Evolutionary conservation across 2,113 vertebrate species (phyloP), one percentile per base, ranked within the genome.

Genomic region (Rhagologus leucostigma): DNA sequence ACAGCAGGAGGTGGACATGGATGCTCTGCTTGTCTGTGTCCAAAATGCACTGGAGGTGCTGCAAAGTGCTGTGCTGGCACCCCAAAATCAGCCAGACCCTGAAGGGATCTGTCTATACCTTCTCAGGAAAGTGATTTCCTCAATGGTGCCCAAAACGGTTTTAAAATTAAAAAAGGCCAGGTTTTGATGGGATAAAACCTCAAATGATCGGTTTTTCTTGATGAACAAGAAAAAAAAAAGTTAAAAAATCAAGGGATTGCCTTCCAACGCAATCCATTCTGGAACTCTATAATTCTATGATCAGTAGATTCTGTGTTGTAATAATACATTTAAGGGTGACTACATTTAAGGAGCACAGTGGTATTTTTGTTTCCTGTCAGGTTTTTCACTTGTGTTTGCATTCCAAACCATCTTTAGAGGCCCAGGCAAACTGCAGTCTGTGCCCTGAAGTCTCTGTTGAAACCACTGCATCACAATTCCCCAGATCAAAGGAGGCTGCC

Each of bases 1-100:
- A 2, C 29, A 41, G 39, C 33, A 20, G 16, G 27, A n/a, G 27
- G 12, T 20, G 35, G 46, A 2, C 1, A 1, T 1, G 13, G 35
- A 13, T 77, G 37, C 39, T 77, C 7, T 80, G 8, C 9, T n/a
- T 89, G 30, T 23, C 29, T 42, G 23, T n/a, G 27, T n/a, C 16
- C 11, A 1, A 46, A 35, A 35, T 16, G 39, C 30, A 22, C 26
- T 73, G 35, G 41, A 37, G 41, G 8, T 73, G 49, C 49, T 52
- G n/a, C 23, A 44, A 30, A 23, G 32, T 8, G 27, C 37, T 82
- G 21, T 19, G 32, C 47, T 68, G 53, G 32, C 19, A 27, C 24
- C 35, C 49, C 35, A 29, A n/a, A 75, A 37, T 16, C 68, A 62
- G 17, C 13, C 76, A 42, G 44, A 24, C 35, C 73, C 84, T 42